These are phyloP conservation scores for Epinephelus cyanopodus DNA, from an alignment of 2,113 vertebrate genomes.

Conservation along the genomic window DNA sequence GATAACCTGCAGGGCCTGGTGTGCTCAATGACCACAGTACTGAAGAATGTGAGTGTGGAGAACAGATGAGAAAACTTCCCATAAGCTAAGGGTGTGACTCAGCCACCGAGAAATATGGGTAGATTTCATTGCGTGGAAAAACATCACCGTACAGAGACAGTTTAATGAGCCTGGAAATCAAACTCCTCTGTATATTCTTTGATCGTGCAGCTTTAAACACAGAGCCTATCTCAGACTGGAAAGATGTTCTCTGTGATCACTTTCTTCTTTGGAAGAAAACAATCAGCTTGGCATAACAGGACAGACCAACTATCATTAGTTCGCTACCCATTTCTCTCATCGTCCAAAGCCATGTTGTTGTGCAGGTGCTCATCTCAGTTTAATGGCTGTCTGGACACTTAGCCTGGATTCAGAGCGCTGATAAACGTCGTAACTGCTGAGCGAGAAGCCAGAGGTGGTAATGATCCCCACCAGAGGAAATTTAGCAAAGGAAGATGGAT, in stretches of 20 bases:
- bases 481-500: not conserved
- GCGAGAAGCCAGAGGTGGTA: not conserved
- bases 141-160: constrained; percentile 5
- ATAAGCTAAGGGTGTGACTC: not conserved
- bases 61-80: not conserved
- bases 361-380: not conserved
- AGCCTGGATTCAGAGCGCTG: not conserved
- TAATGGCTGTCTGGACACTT: not conserved
- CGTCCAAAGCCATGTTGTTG: not conserved
- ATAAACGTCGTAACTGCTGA: not conserved
- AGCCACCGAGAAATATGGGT: not conserved
- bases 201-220: constrained; percentile 34
- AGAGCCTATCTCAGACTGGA: constrained; percentile 9
- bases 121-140: not conserved
- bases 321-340: too few relatives aligned
- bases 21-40: not conserved
- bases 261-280: constrained; percentile 20
- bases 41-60: not conserved
- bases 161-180: constrained; percentile 42
- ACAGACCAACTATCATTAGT: not conserved
- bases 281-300: not conserved
- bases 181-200: constrained; percentile 3
- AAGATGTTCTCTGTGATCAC: not conserved
- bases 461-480: too few relatives aligned
- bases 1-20: not conserved